These are phyloP conservation scores for Tetrao urogallus DNA, from an alignment of 2,113 vertebrate species.

Conservation along the genomic window DNA sequence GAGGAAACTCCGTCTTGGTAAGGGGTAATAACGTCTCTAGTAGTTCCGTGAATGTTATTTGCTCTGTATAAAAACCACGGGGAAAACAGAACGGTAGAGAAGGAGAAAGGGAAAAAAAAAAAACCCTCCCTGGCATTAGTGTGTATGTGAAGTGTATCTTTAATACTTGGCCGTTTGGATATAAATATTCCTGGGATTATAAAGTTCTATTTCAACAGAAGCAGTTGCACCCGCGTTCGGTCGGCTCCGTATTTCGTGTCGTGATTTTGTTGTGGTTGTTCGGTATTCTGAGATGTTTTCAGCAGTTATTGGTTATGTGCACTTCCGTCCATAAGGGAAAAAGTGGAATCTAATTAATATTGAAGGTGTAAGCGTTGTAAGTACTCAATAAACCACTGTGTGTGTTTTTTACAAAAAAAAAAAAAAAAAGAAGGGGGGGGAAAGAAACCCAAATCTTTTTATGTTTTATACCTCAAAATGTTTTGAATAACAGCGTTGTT, in stretches of 20 bases:
- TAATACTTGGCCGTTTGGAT: slow-evolving; percentile 81
- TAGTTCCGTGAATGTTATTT: slow-evolving; percentile 81
- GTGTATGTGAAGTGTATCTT: slow-evolving; percentile 87
- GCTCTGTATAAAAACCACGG: slow-evolving; percentile 77
- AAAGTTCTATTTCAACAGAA: slow-evolving; percentile 82
- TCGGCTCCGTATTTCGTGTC: slow-evolving; percentile 78
- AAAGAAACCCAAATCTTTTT: slow-evolving; percentile 71
- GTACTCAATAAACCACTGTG: slow-evolving; percentile 96
- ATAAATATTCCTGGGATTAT: slow-evolving; percentile 83
- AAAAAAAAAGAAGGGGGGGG: neutral
- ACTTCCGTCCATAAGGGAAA: slow-evolving; percentile 85
- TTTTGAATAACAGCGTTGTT: slow-evolving; percentile 80
- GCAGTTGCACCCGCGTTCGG: slow-evolving; percentile 76
- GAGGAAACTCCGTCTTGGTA: slow-evolving; percentile 87
- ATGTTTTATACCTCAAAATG: slow-evolving; percentile 79
- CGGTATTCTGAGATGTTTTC: slow-evolving; percentile 80
- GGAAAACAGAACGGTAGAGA: slow-evolving; percentile 40
- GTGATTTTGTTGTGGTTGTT: slow-evolving; percentile 80
- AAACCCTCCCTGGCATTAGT: slow-evolving; percentile 78
- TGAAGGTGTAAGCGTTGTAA: slow-evolving; percentile 94
- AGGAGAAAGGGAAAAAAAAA: neutral
- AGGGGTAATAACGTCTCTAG: slow-evolving; percentile 81
- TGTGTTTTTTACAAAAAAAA: slow-evolving; percentile 79
- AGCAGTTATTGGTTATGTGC: slow-evolving; percentile 85
- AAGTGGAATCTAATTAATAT: slow-evolving; percentile 89